Evolutionary conservation across 2,113 vertebrate genomes (phyloP).

Genomic region (Erpornis zantholeuca): DNA sequence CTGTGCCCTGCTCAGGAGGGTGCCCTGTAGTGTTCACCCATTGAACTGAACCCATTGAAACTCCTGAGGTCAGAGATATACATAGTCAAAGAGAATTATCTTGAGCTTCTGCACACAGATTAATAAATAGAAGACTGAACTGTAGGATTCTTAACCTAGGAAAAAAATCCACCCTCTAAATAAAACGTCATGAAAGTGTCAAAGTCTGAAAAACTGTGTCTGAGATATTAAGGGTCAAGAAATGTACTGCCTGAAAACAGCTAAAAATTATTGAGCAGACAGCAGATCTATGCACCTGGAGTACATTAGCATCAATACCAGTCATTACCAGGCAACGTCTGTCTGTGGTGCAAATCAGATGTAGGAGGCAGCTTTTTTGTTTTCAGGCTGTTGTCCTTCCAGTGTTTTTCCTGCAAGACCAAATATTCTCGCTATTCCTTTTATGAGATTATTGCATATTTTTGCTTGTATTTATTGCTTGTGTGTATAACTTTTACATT

Average conservation of each 20-base stretch:
- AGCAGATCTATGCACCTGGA: background rate
- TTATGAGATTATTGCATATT: background rate
- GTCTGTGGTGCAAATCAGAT: background rate
- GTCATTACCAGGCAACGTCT: background rate
- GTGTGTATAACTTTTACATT: background rate
- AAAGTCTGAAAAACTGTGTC: background rate
- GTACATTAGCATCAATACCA: background rate
- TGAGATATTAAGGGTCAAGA: background rate
- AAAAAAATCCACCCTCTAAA: background rate
- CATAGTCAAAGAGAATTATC: background rate
- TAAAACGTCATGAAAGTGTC: background rate
- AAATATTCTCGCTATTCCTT: background rate
- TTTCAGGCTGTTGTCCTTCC: background rate
- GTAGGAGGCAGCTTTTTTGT: background rate
- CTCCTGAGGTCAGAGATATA: background rate
- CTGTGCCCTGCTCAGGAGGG: background rate
- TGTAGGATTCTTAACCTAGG: background rate
- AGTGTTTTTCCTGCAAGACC: background rate
- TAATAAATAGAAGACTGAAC: background rate
- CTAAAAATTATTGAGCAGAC: background rate
- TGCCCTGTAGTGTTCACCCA: background rate
- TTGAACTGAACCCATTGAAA: background rate
- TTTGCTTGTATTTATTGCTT: background rate
- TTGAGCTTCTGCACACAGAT: background rate
- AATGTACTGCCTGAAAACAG: background rate